phyloP scores from a whole-genome alignment of 2,797 vertebrate genomes.

The Vespertilio murinus region DNA sequence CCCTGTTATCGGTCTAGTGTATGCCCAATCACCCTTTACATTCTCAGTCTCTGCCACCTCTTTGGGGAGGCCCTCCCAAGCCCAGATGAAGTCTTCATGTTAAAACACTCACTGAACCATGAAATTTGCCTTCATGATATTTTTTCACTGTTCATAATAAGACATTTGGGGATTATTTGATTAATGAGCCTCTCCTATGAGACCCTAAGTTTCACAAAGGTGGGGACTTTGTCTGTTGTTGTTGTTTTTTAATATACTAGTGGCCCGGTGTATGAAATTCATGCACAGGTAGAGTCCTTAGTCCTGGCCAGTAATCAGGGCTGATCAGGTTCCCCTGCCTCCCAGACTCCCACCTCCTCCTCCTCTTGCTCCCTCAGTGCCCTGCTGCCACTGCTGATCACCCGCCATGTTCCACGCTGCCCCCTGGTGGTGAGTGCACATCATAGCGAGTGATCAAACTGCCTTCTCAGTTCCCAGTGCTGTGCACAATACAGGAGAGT shows the following conservation, averaged over 20 bases:
- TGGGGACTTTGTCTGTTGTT: background rate
- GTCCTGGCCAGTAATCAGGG: too few relatives aligned
- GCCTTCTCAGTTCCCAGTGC: background rate
- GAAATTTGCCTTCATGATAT: background rate
- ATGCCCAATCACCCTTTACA: accelerated
- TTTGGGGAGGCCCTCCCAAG: background rate
- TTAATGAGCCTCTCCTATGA: background rate
- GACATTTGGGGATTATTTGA: background rate
- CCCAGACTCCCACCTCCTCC: too few relatives aligned
- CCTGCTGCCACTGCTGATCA: too few relatives aligned
- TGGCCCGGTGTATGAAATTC: too few relatives aligned
- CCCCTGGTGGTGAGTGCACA: too few relatives aligned
- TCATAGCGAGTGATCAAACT: too few relatives aligned
- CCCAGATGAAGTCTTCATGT: background rate
- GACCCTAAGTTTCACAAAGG: background rate
- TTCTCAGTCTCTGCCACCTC: background rate
- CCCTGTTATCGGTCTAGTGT: background rate
- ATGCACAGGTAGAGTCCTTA: too few relatives aligned
- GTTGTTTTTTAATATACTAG: too few relatives aligned
- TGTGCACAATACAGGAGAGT: background rate
- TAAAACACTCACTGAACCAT: background rate
- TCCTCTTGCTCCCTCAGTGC: too few relatives aligned
- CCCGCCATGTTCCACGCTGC: too few relatives aligned
- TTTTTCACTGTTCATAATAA: background rate
- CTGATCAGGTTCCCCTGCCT: too few relatives aligned